Evolutionary conservation across 2,797 vertebrate species (phyloP), one percentile per base, ranked within the genome.

Genomic region (Geotrypetes seraphini): DNA sequence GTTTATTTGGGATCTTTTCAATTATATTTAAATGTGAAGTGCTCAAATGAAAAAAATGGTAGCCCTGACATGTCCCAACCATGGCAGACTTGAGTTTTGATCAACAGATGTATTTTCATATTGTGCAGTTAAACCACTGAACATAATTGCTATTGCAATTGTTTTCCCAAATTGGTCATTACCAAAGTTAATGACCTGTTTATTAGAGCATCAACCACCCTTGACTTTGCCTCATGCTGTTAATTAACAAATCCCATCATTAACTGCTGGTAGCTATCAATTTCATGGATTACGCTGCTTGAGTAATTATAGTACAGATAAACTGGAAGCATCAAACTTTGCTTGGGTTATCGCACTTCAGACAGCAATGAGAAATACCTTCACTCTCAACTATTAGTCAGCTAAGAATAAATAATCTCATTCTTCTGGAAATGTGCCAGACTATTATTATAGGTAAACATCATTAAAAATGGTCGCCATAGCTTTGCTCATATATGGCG

Each of bases 141-240:
- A 64, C 58, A 68, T 29, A 60, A 74, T 67, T 68, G 62, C 67
- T 78, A 68, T 73, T 73, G 69, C 63, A 78, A 75, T 75, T 58
- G 61, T 78, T 66, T 67, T 60, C 62, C 63, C 70, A 78, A 72
- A 78, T 78, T 75, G 71, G 66, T 69, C 71, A 73, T 82, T 79
- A 79, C 57, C 66, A 71, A 66, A 80, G 78, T 76, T 80, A 83
- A 83, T 78, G 77, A 71, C 66, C 74, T 80, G 73, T 69, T 81
- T 76, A 79, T 79, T 78, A 78, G 66, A 70, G 63, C 69, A 77
- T 78, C 77, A 83, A 74, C 70, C 75, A 81, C 73, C 72, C 72
- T 82, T 81, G 75, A 69, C 69, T 78, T 78, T 76, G 62, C 63
- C 63, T 74, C 56, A 39, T 67, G 69, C 61, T 62, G 63, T 68